Evolutionary conservation across 92 coral and sea anemone genomes (phyloP).

Genomic region (Phenganax stokvisi): DNA sequence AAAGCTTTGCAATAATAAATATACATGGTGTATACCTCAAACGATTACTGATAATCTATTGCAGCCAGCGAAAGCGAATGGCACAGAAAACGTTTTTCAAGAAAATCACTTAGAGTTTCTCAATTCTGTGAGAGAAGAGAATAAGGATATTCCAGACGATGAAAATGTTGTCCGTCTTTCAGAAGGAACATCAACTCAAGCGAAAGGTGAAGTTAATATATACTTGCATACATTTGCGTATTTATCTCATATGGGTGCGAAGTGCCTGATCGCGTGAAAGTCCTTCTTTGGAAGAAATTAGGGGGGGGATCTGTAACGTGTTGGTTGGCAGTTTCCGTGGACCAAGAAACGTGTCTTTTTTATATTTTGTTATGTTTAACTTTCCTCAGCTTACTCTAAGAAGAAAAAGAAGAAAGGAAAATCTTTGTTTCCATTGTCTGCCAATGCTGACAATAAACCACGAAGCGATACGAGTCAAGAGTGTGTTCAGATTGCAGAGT

Average conservation of each 20-base stretch:
- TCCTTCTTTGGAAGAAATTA: no score
- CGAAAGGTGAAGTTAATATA: neutral
- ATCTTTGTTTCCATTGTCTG: slow-evolving; percentile 93
- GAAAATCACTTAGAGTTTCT: neutral
- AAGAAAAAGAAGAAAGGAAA: slow-evolving; percentile 86
- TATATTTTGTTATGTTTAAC: neutral
- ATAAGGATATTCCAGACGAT: neutral
- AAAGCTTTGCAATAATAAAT: no score
- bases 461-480: slow-evolving; percentile 65
- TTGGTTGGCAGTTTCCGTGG: neutral
- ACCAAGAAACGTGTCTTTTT: neutral
- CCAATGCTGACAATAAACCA: slow-evolving; percentile 81
- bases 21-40: no score
- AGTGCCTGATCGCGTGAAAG: no score
- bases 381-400: slow-evolving; percentile 17
- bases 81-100: neutral
- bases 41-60: no score
- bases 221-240: no score
- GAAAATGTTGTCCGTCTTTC: neutral
- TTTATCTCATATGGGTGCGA: no score
- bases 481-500: slow-evolving; percentile 68
- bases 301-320: neutral
- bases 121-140: neutral
- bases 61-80: neutral
- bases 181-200: neutral